Evolutionary conservation across 2,113 vertebrate species (phyloP), one percentile per base, ranked within the genome.

Genomic region (Poecilia latipinna): DNA sequence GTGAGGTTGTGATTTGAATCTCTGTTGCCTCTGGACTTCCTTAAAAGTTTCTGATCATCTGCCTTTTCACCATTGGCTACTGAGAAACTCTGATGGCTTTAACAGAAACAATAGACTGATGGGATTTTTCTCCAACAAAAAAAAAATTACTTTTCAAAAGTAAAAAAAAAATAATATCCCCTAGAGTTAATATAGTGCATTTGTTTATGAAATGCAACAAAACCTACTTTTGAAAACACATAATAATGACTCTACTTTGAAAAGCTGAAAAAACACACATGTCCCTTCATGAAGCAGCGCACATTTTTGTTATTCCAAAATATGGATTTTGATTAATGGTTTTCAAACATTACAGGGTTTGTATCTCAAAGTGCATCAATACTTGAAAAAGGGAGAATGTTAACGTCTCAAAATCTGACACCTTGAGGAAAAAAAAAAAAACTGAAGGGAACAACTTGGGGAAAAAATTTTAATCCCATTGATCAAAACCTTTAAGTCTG

Each of bases 401-500:
- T 65, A 22, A 39, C 5, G 0, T 66, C 13, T 62, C 22, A 1
- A 65, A 31, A 31, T 17, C 4, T 66, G 73, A 70, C 37, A 17
- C 37, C 44, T 33, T 68, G 8, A 70, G 3, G 60, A 61, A 29
- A 62, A 65, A 29, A 31, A 68, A 75, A 29, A 31, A 68, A 75
- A 72, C n/a, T 71, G 22, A 60, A 82, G 37, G 32, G 61, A 67
- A 76, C 28, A 31, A 66, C 72, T 72, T 57, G 8, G 24, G 22
- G 74, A 28, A 69, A 70, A 74, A 75, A 83, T 65, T 80, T 81
- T 77, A 82, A 88, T 85, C 78, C 64, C 51, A 65, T 61, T 83
- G 82, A 88, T 92, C 73, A 89, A 89, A 92, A 72, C 68, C 71
- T 80, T 84, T 88, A 91, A 94, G 68, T 88, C 90, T 65, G 68